A percentile compares a stretch with the other conserved stretches of the same genome.
phyloP scores from a whole-genome alignment of 2,113 vertebrate species.

The Amazona guildingii region DNA sequence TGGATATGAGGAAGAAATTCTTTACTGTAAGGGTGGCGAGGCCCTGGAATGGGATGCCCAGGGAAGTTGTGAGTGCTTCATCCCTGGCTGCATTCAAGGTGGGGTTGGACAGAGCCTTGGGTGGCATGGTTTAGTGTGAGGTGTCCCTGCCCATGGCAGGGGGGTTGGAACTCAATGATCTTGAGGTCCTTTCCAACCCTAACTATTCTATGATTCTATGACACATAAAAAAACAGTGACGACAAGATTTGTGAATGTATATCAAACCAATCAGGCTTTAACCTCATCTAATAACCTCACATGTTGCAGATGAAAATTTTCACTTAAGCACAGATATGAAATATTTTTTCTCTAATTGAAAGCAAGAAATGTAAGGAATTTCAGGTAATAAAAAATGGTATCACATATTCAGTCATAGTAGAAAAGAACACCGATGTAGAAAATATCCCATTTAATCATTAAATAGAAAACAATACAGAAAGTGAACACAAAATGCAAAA shows the following conservation, averaged over 20 bases:
- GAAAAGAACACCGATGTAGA: not conserved
- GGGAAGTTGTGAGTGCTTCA: no score
- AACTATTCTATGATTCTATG: no score
- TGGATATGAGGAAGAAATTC: no score
- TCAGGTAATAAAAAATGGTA: not conserved
- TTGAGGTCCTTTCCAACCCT: no score
- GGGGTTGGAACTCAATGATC: no score
- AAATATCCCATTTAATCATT: not conserved
- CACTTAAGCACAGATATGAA: not conserved
- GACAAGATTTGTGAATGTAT: not conserved
- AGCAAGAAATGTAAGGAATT: not conserved
- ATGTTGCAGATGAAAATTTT: not conserved
- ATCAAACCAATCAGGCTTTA: not conserved
- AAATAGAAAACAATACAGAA: not conserved
- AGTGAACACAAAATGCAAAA: not conserved
- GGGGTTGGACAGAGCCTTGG: no score
- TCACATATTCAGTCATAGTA: not conserved
- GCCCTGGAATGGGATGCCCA: no score
- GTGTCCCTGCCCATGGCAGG: no score
- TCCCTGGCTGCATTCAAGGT: no score
- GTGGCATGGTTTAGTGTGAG: no score
- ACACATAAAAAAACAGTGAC: not conserved
- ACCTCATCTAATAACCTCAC: not conserved
- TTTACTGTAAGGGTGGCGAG: no score
- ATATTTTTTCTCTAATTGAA: not conserved